These are phyloP conservation scores for Lycocerus yunnanus DNA, from an alignment of 2,888 invertebrate genomes.

Conservation along the genomic window DNA sequence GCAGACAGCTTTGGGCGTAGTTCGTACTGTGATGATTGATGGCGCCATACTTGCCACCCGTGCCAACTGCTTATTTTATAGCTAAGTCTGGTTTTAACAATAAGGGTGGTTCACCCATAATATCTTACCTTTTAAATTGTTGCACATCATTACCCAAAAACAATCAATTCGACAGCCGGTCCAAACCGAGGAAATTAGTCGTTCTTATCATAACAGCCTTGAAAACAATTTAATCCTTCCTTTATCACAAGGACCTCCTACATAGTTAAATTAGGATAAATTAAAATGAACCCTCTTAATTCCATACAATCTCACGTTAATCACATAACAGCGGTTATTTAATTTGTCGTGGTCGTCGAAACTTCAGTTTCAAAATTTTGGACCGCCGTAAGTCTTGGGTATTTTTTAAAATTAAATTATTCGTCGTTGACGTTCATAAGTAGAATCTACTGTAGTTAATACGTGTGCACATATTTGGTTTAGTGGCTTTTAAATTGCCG, in stretches of 20 bases:
- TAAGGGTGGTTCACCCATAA: neutral
- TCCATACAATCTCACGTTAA: slow-evolving; percentile 15
- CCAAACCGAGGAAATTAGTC: neutral
- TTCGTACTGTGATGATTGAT: slow-evolving; percentile 54
- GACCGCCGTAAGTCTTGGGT: neutral
- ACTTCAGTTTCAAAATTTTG: neutral
- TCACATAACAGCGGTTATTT: slow-evolving; percentile 12
- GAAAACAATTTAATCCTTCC: slow-evolving; percentile 5
- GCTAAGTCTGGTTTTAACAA: slow-evolving; percentile 6
- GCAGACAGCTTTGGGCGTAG: slow-evolving; percentile 57
- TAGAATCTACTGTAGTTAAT: slow-evolving; percentile 46
- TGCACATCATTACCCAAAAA: neutral
- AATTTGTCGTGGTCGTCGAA: slow-evolving; percentile 6
- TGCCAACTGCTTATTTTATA: slow-evolving; percentile 34
- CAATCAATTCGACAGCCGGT: neutral
- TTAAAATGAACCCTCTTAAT: slow-evolving; percentile 7
- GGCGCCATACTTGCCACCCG: slow-evolving; percentile 53
- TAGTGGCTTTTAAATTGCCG: slow-evolving; percentile 48
- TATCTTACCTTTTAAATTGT: neutral
- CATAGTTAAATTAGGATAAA: slow-evolving; percentile 3
- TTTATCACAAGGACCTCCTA: slow-evolving; percentile 10
- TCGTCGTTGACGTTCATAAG: slow-evolving; percentile 24
- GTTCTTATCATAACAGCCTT: neutral
- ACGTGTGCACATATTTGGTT: slow-evolving; percentile 51
- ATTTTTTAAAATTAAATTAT: neutral